Conservation (phyloP, 2,888 invertebrate genomes). For the Morinoia aosen region DNA sequence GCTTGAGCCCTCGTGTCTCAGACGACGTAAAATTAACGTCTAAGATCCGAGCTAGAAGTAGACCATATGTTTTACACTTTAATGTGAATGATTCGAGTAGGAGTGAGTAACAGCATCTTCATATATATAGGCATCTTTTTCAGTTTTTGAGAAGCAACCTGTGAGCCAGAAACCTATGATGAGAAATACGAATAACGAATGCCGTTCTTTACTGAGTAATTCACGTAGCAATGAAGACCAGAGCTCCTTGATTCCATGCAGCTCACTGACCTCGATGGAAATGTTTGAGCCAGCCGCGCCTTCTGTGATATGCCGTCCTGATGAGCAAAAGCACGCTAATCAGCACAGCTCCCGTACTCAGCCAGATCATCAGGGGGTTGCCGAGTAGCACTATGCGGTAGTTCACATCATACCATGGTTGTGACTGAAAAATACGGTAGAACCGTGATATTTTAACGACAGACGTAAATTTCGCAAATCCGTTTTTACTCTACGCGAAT, state of each 20-base stretch:
- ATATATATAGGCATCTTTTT: no score
- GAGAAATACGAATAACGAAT: no score
- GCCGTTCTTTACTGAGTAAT: neutral
- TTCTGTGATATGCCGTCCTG: neutral
- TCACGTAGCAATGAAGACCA: neutral
- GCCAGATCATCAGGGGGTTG: conserved; percentile 63
- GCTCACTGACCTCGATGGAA: neutral
- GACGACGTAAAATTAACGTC: no score
- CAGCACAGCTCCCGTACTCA: neutral
- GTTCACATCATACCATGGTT: conserved; percentile 62
- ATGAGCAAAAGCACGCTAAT: neutral
- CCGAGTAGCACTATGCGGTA: conserved; percentile 66
- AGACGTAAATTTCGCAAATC: neutral
- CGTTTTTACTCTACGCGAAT: neutral
- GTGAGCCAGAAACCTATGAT: no score
- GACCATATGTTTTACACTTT: no score
- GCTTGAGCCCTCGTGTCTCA: no score
- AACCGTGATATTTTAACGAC: neutral
- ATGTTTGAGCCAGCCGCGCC: neutral
- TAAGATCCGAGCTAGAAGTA: no score
- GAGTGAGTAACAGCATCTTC: no score
- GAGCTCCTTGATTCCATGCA: neutral
- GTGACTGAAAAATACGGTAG: conserved; percentile 54
- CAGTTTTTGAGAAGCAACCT: no score
- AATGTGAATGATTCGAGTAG: no score